phyloP scores from a whole-genome alignment of 2,113 vertebrate species.

The Acrocephalus arundinaceus region DNA sequence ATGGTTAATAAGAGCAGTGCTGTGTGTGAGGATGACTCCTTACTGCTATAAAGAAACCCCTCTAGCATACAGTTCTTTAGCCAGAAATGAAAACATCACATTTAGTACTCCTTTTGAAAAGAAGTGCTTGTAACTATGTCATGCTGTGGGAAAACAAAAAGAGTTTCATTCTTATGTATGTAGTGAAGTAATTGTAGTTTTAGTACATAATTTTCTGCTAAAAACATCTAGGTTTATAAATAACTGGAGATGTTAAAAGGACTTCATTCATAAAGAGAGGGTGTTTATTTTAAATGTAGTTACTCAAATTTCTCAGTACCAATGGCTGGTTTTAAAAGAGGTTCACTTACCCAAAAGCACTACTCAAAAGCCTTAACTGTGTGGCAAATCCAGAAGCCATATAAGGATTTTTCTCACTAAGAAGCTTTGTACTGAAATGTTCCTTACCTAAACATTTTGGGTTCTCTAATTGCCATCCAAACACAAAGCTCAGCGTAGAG shows the following conservation, averaged over 20 bases:
- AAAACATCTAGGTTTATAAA: slow-evolving; percentile 51
- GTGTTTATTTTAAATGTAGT: slow-evolving; percentile 54
- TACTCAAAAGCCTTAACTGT: slow-evolving; percentile 44
- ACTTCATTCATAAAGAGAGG: slow-evolving; percentile 55
- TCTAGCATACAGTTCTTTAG: not conserved
- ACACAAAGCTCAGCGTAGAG: not conserved
- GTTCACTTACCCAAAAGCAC: slow-evolving; percentile 10
- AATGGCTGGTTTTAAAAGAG: slow-evolving; percentile 22
- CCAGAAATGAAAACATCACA: slow-evolving; percentile 10
- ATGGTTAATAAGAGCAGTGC: not conserved
- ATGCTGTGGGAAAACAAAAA: slow-evolving; percentile 6
- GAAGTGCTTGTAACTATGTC: not conserved
- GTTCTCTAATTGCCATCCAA: slow-evolving; percentile 42
- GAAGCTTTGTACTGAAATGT: slow-evolving; percentile 16
- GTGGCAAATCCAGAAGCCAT: slow-evolving; percentile 12
- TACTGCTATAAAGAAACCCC: not conserved
- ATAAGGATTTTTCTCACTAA: slow-evolving; percentile 26
- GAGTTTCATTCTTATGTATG: slow-evolving; percentile 33
- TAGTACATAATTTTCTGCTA: slow-evolving; percentile 39
- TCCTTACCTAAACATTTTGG: slow-evolving; percentile 52
- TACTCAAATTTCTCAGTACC: slow-evolving; percentile 49
- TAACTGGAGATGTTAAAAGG: slow-evolving; percentile 40
- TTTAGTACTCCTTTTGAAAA: slow-evolving; percentile 14
- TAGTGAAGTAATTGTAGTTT: slow-evolving; percentile 43
- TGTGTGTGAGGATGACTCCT: not conserved